Evolutionary conservation across 2,888 invertebrate species (phyloP), one percentile per base, ranked within the genome.

Genomic region (Stegophylla sp.): DNA sequence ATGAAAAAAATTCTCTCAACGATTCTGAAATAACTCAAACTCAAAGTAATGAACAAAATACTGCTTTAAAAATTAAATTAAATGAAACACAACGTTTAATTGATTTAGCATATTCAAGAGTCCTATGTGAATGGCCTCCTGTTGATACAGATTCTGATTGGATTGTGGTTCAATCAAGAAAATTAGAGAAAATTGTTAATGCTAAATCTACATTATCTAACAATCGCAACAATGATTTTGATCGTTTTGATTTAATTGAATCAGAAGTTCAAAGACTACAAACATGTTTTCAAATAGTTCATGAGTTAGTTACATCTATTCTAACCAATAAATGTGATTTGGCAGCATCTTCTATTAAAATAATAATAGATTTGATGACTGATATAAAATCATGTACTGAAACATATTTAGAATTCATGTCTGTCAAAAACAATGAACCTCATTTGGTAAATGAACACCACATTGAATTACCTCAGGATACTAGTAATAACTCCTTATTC

Each of bases 21-120:
- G 41, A 75, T 26, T 51, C 17, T 0, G 66, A 41, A n/a, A 48
- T 48, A n/a, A 13, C 5, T n/a, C 26, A 17, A 26, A 23, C 45
- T 13, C 28, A 66, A 1, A 13, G 26, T 1, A 66, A 26, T 4
- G 66, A 76, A n/a, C 75, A 76, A 76, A 53, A 51, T 26, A 53
- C n/a, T n/a, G 15, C 53, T 53, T 53, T 76, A 43, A 76, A 66
- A 76, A 13, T 41, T 26, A 51, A 66, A 53, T n/a, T 76, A 9
- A 53, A 76, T 26, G 75, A 76, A 12, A 56, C 9, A 4, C 75
- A 76, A 41, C 75, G 9, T 76, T 66, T 76, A 76, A 76, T 76
- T 15, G 75, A 76, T 66, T 53, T 51, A n/a, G 64, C 75, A 13
- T 66, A 76, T 43, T 76, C 64, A 43, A 41, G 34, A 26, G 53